Evolutionary conservation across 1,140 invertebrate species (phyloP).

Genomic region (Pinna nobilis): DNA sequence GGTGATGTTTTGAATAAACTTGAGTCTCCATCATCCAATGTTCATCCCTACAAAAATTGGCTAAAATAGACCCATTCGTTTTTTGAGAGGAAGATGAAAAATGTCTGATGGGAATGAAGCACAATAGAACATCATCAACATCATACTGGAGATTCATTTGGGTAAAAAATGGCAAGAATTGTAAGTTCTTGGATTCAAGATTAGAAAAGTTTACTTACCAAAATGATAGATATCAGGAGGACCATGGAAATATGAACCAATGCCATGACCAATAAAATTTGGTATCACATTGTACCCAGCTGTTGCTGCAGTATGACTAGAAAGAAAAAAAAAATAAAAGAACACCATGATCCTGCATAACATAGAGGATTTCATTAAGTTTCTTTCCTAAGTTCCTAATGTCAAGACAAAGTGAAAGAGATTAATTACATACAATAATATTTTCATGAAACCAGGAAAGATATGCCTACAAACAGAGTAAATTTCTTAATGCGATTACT

Average conservation of each 20-base stretch:
- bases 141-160: too few species aligned
- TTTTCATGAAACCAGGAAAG: not conserved
- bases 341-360: not conserved
- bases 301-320: slow-evolving; percentile 77
- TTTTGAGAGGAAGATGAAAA: too few species aligned
- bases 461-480: too few species aligned
- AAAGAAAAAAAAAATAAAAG: slow-evolving; percentile 27
- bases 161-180: not conserved
- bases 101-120: too few species aligned
- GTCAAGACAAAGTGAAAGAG: not conserved
- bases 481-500: too few species aligned
- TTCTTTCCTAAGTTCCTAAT: not conserved
- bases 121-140: too few species aligned
- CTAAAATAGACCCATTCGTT: too few species aligned
- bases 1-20: too few species aligned
- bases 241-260: slow-evolving; percentile 94
- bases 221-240: slow-evolving; percentile 85
- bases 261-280: slow-evolving; percentile 92
- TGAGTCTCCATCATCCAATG: too few species aligned
- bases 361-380: not conserved
- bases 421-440: not conserved
- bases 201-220: slow-evolving; percentile 54
- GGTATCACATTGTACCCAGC: slow-evolving; percentile 84
- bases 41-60: too few species aligned
- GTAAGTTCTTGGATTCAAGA: not conserved